Evolutionary conservation across 2,888 invertebrate species (phyloP).

Genomic region (Drosophila mercatorum): DNA sequence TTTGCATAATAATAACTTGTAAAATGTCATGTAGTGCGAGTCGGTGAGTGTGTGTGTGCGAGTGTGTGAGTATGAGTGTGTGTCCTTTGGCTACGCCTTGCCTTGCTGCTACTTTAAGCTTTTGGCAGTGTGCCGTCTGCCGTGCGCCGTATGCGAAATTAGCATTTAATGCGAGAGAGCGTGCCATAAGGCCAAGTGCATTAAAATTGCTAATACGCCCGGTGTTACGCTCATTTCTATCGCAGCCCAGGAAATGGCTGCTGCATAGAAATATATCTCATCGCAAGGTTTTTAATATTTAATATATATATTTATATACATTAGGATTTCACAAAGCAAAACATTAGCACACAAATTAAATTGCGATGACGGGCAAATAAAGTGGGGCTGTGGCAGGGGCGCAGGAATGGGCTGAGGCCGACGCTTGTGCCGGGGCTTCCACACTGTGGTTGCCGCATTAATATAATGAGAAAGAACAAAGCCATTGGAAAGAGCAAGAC

Average conservation of each 20-base stretch:
- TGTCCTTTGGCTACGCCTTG: conserved; percentile 17
- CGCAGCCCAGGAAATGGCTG: conserved; percentile 13
- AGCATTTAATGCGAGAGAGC: conserved; percentile 61
- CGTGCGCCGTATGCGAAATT: conserved; percentile 56
- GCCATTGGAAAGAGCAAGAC: background rate
- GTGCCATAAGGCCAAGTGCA: conserved; percentile 61
- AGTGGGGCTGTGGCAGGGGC: background rate
- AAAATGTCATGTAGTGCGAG: conserved; percentile 68
- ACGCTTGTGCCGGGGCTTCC: too few species aligned
- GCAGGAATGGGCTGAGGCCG: too few species aligned
- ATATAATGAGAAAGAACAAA: conserved; percentile 12
- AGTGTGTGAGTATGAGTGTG: conserved; percentile 41
- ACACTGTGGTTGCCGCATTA: conserved; percentile 15
- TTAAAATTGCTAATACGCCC: conserved; percentile 70
- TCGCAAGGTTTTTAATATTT: background rate
- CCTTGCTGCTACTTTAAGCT: conserved; percentile 37
- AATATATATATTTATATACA: background rate
- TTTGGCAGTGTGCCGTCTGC: conserved; percentile 19
- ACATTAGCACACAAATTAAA: conserved; percentile 57
- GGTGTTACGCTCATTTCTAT: conserved; percentile 40
- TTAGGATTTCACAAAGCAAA: conserved; percentile 37
- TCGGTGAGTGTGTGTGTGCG: conserved; percentile 34
- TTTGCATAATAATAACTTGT: conserved; percentile 77
- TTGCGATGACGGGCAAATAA: conserved; percentile 23
- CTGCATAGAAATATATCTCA: conserved; percentile 19